Percentiles rank a stretch among this genome's conserved stretches.
Conservation (phyloP, 2,113 vertebrate species). For the Centropristis striata region DNA sequence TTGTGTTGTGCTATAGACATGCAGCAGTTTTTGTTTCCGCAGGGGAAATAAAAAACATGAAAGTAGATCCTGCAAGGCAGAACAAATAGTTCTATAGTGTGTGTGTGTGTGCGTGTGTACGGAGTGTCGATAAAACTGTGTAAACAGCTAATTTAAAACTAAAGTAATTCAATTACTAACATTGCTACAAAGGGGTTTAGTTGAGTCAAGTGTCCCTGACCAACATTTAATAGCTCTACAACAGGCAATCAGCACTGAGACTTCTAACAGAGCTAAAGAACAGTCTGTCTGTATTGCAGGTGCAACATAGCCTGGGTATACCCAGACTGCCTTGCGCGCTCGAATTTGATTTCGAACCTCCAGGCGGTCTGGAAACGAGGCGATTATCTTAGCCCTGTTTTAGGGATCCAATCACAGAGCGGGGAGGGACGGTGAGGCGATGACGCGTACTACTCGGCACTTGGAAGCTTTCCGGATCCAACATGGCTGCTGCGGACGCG, state of each 20-base stretch:
- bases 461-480: no score
- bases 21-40: slow-evolving; percentile 22
- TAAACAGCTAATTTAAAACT: slow-evolving; percentile 2
- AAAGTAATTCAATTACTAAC: neutral
- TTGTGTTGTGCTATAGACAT: neutral
- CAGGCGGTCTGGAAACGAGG: no score
- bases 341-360: no score
- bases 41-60: neutral
- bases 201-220: neutral
- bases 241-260: neutral
- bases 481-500: no score
- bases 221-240: neutral
- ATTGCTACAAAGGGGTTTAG: neutral
- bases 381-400: no score
- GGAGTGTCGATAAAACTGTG: neutral
- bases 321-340: no score
- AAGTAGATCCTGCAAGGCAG: neutral
- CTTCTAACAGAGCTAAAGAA: neutral
- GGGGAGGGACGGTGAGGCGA: no score
- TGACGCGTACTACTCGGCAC: no score
- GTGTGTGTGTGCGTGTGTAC: slow-evolving; percentile 22
- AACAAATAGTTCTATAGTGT: slow-evolving; percentile 18
- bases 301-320: neutral
- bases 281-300: no score
- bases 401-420: no score